A percentile compares a stretch with the other conserved stretches of the same genome.
Conservation (phyloP, 2,113 vertebrate genomes). For the Aviceda subcristata region DNA sequence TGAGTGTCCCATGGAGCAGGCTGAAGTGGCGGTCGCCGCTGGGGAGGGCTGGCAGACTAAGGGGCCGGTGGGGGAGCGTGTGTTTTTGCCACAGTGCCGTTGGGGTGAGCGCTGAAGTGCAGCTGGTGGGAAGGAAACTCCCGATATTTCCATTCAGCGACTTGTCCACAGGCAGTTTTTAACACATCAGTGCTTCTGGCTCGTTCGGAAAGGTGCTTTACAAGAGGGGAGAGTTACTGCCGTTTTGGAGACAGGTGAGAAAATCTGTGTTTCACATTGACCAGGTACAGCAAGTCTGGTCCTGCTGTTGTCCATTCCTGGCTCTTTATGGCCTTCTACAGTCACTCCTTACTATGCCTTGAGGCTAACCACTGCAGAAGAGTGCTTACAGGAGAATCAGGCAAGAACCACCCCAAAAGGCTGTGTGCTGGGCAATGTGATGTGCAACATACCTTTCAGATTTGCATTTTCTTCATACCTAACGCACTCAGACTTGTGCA, state of each 20-base stretch:
- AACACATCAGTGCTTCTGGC: background rate
- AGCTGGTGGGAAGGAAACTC: background rate
- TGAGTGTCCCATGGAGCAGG: no score
- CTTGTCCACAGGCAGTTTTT: background rate
- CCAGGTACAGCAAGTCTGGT: background rate
- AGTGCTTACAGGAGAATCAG: background rate
- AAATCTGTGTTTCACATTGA: background rate
- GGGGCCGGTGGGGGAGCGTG: fast-evolving
- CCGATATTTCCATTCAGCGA: background rate
- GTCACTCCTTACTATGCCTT: background rate
- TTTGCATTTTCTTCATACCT: conserved; percentile 11
- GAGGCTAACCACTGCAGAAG: background rate
- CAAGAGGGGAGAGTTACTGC: background rate
- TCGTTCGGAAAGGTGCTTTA: background rate
- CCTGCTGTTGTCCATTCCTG: background rate
- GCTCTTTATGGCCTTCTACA: background rate
- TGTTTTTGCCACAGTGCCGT: background rate
- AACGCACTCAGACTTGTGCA: background rate
- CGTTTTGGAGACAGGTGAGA: background rate
- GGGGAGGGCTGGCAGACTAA: background rate
- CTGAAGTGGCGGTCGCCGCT: fast-evolving
- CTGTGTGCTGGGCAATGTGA: background rate
- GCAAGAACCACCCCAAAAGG: background rate
- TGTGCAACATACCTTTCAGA: background rate
- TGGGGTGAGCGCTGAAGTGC: fast-evolving